Evolutionary conservation across 2,797 vertebrate genomes (phyloP).

Genomic region (Sphenopsis melanotis): DNA sequence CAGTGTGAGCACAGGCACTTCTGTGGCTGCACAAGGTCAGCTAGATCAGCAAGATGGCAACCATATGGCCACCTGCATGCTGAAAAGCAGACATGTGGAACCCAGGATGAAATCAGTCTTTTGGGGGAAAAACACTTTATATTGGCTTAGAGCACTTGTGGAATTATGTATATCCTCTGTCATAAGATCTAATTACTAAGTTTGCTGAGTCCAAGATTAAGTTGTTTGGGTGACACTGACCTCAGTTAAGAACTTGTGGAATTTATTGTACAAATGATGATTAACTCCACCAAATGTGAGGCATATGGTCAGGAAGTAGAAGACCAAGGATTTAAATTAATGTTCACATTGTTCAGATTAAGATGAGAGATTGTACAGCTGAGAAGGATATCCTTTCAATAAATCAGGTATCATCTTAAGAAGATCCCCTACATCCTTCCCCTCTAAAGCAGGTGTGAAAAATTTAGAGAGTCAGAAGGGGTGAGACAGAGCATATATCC

Average conservation of each 20-base stretch:
- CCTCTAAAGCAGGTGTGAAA: not conserved
- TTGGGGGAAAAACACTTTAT: not conserved
- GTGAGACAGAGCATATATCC: not conserved
- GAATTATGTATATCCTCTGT: not conserved
- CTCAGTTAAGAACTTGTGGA: not conserved
- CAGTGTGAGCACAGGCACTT: not conserved
- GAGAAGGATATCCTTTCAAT: not conserved
- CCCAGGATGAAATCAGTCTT: not conserved
- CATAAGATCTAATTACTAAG: not conserved
- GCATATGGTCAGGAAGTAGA: conserved; percentile 9
- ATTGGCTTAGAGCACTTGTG: not conserved
- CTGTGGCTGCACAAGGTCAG: not conserved
- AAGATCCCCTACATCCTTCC: conserved; percentile 6
- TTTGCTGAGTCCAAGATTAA: not conserved
- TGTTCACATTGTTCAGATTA: not conserved
- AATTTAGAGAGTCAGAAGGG: not conserved
- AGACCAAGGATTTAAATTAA: not conserved
- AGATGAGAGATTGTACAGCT: not conserved
- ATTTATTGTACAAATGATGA: not conserved
- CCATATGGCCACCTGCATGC: not conserved
- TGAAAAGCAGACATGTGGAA: not conserved
- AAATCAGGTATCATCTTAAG: not conserved
- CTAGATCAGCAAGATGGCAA: not conserved
- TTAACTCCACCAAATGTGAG: not conserved
- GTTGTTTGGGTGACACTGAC: not conserved